phyloP scores from a whole-genome alignment of 1,140 invertebrate genomes.

The Drosophila rufa region DNA sequence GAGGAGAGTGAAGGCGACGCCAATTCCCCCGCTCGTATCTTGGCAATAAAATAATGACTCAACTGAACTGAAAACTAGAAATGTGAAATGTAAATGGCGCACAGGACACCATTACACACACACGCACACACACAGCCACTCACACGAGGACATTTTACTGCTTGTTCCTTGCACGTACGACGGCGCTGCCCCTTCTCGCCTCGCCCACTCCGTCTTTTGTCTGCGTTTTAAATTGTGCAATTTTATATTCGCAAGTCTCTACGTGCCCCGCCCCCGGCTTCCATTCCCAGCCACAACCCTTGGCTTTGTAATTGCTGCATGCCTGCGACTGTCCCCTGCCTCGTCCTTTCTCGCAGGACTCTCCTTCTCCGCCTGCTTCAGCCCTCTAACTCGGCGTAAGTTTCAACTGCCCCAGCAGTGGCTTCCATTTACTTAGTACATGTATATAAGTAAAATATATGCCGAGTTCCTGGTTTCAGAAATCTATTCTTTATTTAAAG shows the following conservation, averaged over 20 bases:
- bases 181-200: conserved; percentile 9
- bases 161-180: conserved; percentile 62
- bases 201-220: conserved; percentile 44
- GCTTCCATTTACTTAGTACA: conserved; percentile 30
- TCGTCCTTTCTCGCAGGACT: not conserved
- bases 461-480: not conserved
- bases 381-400: conserved; percentile 56
- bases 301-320: conserved; percentile 72
- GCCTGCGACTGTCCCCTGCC: conserved; percentile 56
- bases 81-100: conserved; percentile 82
- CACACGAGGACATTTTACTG: conserved; percentile 39
- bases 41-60: conserved; percentile 84
- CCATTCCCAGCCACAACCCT: conserved; percentile 25
- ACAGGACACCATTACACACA: conserved; percentile 59
- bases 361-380: not conserved
- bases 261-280: conserved; percentile 35
- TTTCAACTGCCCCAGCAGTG: conserved; percentile 49
- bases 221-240: conserved; percentile 80
- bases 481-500: no score
- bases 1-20: conserved; percentile 45
- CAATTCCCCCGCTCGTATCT: conserved; percentile 66
- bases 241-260: conserved; percentile 83
- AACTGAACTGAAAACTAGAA: conserved; percentile 84
- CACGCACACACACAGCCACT: conserved; percentile 19
- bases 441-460: conserved; percentile 4